Conservation (phyloP, 2,888 invertebrate genomes). For the Pristionchus fissidentatus region DNA sequence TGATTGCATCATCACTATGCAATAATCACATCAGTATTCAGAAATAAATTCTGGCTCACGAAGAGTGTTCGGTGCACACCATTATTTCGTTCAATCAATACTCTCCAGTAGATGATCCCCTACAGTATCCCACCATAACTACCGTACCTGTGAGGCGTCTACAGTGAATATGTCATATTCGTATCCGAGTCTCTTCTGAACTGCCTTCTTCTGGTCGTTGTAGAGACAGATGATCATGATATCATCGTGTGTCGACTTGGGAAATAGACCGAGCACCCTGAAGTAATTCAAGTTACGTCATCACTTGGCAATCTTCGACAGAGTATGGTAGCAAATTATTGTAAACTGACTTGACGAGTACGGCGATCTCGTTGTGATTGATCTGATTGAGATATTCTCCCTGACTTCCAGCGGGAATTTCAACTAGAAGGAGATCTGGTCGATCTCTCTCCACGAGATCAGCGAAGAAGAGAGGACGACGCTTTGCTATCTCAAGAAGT, state of each 20-base stretch:
- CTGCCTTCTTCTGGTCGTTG: slow-evolving; percentile 1
- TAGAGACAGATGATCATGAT: slow-evolving; percentile 38
- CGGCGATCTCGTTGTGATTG: neutral
- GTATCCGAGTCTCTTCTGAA: neutral
- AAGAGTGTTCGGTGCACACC: too few relatives aligned
- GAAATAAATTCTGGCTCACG: too few relatives aligned
- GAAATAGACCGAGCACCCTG: neutral
- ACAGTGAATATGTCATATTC: slow-evolving; percentile 28
- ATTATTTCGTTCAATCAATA: too few relatives aligned
- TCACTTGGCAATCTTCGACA: neutral
- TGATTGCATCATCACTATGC: neutral
- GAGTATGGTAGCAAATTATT: too few relatives aligned
- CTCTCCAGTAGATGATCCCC: too few relatives aligned
- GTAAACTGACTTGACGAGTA: neutral
- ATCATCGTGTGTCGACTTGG: neutral
- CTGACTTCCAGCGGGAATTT: slow-evolving; percentile 4
- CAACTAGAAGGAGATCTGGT: slow-evolving; percentile 12
- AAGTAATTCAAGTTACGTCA: neutral
- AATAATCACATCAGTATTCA: too few relatives aligned
- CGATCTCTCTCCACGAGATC: neutral
- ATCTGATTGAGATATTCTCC: neutral
- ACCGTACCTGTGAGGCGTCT: slow-evolving; percentile 26
- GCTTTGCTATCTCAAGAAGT: neutral
- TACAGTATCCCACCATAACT: too few relatives aligned
- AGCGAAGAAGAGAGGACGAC: neutral